Evolutionary conservation across 2,113 vertebrate genomes (phyloP).

Genomic region (Chaetops frenatus): DNA sequence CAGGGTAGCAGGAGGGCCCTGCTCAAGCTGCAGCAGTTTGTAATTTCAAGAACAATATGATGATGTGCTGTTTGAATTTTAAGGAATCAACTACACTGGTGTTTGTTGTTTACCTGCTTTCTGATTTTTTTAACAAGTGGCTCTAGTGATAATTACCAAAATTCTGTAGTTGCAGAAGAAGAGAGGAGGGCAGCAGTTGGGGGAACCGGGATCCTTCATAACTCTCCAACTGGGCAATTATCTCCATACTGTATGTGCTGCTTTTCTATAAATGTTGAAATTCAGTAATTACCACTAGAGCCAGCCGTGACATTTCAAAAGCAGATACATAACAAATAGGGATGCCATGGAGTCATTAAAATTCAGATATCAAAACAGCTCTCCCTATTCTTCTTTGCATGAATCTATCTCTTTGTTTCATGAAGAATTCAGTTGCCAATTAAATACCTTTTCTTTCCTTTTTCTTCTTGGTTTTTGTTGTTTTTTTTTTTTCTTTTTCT

Average conservation of each 20-base stretch:
- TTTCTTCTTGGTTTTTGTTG: not conserved
- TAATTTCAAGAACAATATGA: constrained; percentile 52
- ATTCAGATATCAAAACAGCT: constrained; percentile 62
- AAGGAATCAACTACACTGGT: constrained; percentile 51
- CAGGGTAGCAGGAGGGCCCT: not conserved
- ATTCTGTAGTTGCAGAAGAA: constrained; percentile 49
- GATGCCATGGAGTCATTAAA: constrained; percentile 69
- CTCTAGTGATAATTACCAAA: constrained; percentile 64
- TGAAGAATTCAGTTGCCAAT: constrained; percentile 50
- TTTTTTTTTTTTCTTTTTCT: too few relatives aligned
- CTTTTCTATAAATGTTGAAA: constrained; percentile 66
- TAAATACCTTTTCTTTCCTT: constrained; percentile 36
- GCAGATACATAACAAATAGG: constrained; percentile 66
- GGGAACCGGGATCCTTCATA: constrained; percentile 51
- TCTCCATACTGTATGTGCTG: constrained; percentile 60
- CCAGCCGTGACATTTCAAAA: constrained; percentile 64
- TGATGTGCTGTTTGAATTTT: constrained; percentile 52
- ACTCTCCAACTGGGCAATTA: constrained; percentile 69
- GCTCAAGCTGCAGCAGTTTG: not conserved
- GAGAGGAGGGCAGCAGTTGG: not conserved
- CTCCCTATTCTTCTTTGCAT: constrained; percentile 24
- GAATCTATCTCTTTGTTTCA: constrained; percentile 57
- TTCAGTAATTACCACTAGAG: constrained; percentile 70
- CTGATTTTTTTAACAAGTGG: constrained; percentile 67
- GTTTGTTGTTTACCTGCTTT: constrained; percentile 70